Percentiles rank a stretch among this genome's conserved stretches.
phyloP scores from a whole-genome alignment of 2,113 vertebrate species.

The Morone chrysops region DNA sequence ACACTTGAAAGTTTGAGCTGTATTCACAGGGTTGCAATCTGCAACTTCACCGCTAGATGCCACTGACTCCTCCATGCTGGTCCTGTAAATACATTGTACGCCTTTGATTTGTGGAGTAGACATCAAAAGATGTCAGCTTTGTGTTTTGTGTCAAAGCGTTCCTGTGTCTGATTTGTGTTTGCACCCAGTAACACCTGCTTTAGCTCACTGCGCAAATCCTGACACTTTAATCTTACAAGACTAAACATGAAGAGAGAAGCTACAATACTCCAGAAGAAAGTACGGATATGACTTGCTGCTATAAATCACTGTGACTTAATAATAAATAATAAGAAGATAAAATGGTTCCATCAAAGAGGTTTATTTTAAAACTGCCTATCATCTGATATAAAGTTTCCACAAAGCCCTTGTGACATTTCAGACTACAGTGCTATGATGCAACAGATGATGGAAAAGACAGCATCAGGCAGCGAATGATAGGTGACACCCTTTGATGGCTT shows the following conservation, averaged over 20 bases:
- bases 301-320: constrained; percentile 38
- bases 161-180: constrained; percentile 51
- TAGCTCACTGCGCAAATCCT: neutral
- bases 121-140: constrained; percentile 17
- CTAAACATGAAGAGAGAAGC: constrained; percentile 21
- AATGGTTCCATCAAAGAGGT: constrained; percentile 41
- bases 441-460: constrained; percentile 59
- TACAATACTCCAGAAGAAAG: constrained; percentile 12
- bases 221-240: constrained; percentile 28
- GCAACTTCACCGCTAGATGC: too few species aligned
- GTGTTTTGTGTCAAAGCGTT: constrained; percentile 18
- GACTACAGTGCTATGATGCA: constrained; percentile 52
- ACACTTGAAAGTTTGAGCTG: too few species aligned
- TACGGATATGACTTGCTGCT: neutral
- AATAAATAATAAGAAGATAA: constrained; percentile 38
- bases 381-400: constrained; percentile 64
- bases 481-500: constrained; percentile 77
- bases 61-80: too few species aligned
- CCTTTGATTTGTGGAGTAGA: neutral
- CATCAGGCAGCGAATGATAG: constrained; percentile 68
- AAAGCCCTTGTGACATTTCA: constrained; percentile 65
- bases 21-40: too few species aligned
- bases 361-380: constrained; percentile 54
- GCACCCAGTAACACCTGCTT: constrained; percentile 15
- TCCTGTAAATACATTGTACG: neutral